Base-by-base conservation (phyloP, 2,113 vertebrate genomes). In the Nansenia antarctica region DNA sequence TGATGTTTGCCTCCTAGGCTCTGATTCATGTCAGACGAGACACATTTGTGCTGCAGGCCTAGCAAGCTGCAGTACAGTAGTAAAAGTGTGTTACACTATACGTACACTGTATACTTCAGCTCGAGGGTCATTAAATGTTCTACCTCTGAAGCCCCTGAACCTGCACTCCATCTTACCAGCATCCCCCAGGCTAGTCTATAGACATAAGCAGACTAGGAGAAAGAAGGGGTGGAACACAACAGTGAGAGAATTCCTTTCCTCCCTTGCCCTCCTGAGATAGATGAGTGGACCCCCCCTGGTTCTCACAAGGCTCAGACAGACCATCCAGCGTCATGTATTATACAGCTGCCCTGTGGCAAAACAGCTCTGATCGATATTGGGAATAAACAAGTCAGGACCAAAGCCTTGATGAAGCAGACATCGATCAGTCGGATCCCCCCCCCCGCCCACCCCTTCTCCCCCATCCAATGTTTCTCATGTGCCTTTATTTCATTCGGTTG, bases 321-420 rank as follows among this genome's bases (percentile, higher is more conserved):
- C 67, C 47, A 27, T 18, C 52, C 24, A 20, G n/a, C n/a, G 1
- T 1, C 22, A 80, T 76, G 52, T 70, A 67, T 85, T 74, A 85
- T 72, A 70, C 75, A 81, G 57, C 81, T 39, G 76, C 73, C 83
- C 26, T 26, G 37, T 79, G 81, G 79, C 72, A 59, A 62, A 82
- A 67, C 72, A 42, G 65, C 59, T 54, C 45, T 18, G 45, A 86
- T 89, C 79, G 42, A 86, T 82, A 20, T 0, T 7, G 77, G 60
- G 75, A 85, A 79, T 85, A 87, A 89, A 87, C 83, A 83, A 84
- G 84, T 88, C 84, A 72, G 78, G 75, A 77, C 76, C 78, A 66
- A 79, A 81, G 82, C 32, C 27, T 82, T 80, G 84, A 87, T 85
- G 84, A 85, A 83, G 82, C 80, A 76, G 84, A 84, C 82, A 87